Conservation (phyloP, 1,140 invertebrate species). For the Portunus trituberculatus region DNA sequence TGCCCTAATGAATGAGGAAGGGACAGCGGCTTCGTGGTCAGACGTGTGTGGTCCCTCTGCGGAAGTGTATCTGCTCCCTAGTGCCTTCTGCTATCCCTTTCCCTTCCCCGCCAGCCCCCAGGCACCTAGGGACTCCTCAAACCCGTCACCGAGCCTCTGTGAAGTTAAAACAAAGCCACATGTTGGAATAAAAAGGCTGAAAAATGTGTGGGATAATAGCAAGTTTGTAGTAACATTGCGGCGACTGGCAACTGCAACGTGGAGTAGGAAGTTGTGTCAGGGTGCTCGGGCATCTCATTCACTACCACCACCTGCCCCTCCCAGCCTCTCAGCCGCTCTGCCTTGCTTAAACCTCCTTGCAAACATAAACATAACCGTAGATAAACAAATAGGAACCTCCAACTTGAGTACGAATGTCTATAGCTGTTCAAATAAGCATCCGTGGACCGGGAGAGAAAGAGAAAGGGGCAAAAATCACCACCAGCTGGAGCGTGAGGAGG, state of each 20-base stretch:
- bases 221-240: background rate
- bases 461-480: too few relatives aligned
- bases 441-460: too few relatives aligned
- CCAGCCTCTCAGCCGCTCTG: background rate
- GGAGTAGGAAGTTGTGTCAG: slow-evolving; percentile 39
- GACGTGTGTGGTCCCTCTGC: slow-evolving; percentile 33
- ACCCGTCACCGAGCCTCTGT: background rate
- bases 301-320: slow-evolving; percentile 13
- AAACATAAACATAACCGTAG: background rate
- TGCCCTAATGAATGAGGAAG: slow-evolving; percentile 20
- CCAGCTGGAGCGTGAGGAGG: too few relatives aligned
- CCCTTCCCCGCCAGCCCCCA: background rate
- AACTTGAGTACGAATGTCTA: background rate
- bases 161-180: background rate
- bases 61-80: background rate
- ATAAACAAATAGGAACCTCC: background rate
- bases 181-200: background rate
- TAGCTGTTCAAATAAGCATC: too few relatives aligned
- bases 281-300: slow-evolving; percentile 39
- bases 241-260: slow-evolving; percentile 15
- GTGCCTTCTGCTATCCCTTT: slow-evolving; percentile 2
- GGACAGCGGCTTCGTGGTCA: slow-evolving; percentile 23
- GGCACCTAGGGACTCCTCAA: background rate
- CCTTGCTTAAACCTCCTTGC: background rate
- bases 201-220: background rate